Evolutionary conservation across 2,113 vertebrate species (phyloP).

Genomic region (Petroica traversi): DNA sequence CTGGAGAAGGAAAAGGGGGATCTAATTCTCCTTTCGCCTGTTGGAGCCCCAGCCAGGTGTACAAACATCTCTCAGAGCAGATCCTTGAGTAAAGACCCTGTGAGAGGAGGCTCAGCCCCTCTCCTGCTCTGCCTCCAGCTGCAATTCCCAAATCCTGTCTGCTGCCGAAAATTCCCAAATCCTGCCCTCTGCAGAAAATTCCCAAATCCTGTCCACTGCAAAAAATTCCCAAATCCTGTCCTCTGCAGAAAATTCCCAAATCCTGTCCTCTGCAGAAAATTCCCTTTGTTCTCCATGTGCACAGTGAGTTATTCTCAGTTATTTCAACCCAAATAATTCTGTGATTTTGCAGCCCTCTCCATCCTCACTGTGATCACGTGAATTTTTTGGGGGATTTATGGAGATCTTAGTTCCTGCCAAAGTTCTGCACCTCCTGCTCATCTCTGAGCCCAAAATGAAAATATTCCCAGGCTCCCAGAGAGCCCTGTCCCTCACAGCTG

Average conservation of each 20-base stretch:
- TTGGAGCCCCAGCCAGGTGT: not conserved
- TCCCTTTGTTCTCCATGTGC: not conserved
- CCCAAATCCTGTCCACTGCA: too few relatives aligned
- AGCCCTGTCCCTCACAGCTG: too few relatives aligned
- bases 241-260: too few relatives aligned
- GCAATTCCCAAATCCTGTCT: too few relatives aligned
- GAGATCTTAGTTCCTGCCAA: not conserved
- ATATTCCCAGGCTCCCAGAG: too few relatives aligned
- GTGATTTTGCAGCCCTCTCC: not conserved
- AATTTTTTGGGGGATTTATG: not conserved
- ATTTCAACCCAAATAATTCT: not conserved
- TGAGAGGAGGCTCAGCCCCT: not conserved
- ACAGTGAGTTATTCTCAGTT: not conserved
- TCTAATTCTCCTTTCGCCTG: too few relatives aligned
- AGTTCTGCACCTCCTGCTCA: not conserved
- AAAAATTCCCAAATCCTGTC: too few relatives aligned
- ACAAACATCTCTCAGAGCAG: not conserved
- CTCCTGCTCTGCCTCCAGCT: not conserved
- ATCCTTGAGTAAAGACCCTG: not conserved
- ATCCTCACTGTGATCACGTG: not conserved
- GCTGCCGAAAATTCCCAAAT: not conserved
- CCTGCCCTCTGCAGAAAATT: not conserved
- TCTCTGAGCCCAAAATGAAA: not conserved
- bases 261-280: too few relatives aligned
- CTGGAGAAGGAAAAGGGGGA: not conserved